Evolutionary conservation across 2,113 vertebrate species (phyloP).

Genomic region (Anthoscopus minutus): DNA sequence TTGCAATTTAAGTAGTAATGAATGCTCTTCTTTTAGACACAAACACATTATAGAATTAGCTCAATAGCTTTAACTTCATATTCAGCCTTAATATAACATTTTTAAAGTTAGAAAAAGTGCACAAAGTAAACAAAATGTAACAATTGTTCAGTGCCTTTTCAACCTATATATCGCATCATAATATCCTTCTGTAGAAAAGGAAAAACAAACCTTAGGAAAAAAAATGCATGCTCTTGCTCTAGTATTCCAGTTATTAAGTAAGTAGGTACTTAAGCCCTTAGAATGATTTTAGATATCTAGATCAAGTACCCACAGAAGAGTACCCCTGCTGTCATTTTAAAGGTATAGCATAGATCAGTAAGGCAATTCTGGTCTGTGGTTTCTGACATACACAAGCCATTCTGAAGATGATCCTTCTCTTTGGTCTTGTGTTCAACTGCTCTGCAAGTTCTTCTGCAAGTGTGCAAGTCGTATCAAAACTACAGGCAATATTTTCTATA

Average conservation of each 20-base stretch:
- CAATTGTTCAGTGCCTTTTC: background rate
- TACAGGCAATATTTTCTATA: background rate
- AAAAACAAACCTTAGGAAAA: background rate
- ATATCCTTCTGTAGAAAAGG: background rate
- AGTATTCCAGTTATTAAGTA: background rate
- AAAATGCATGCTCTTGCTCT: background rate
- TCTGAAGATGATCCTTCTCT: background rate
- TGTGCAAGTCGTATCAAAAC: slow-evolving; percentile 7
- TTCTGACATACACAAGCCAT: fast-evolving
- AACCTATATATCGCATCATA: background rate
- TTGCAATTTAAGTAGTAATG: background rate
- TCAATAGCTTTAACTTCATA: background rate
- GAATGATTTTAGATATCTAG: background rate
- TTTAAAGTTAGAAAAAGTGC: background rate
- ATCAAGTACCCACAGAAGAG: background rate
- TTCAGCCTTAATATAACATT: background rate
- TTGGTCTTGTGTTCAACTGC: background rate
- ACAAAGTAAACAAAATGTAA: background rate
- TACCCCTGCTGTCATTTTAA: background rate
- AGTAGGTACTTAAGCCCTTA: background rate
- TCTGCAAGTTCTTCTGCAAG: background rate
- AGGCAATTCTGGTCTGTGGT: background rate
- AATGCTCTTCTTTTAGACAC: background rate
- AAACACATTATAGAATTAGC: background rate
- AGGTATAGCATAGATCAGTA: background rate